Conservation (phyloP, 2,888 invertebrate species). For the Aromia moschata region DNA sequence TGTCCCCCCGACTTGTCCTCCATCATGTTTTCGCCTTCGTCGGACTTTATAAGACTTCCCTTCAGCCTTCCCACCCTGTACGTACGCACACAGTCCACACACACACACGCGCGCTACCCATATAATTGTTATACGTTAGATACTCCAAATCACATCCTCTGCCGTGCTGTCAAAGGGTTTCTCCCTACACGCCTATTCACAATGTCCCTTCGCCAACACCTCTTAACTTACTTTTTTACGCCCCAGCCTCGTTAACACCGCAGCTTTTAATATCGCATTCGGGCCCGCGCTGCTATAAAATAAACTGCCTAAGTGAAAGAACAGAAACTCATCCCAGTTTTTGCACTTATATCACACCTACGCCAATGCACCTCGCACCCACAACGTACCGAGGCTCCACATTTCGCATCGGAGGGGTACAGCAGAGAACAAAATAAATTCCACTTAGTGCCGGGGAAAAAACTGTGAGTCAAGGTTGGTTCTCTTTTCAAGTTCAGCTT, state of each 20-base stretch:
- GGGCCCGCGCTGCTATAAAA: slow-evolving; percentile 16
- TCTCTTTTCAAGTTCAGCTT: too few relatives aligned
- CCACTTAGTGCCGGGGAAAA: not conserved
- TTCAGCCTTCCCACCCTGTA: slow-evolving; percentile 20
- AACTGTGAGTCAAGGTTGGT: too few relatives aligned
- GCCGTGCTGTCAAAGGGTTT: slow-evolving; percentile 48
- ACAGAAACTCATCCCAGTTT: slow-evolving; percentile 19
- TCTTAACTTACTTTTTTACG: slow-evolving; percentile 52
- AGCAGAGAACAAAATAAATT: slow-evolving; percentile 4
- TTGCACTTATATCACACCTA: slow-evolving; percentile 24
- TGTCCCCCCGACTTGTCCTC: too few relatives aligned
- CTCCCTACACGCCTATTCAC: slow-evolving; percentile 34
- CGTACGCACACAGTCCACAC: too few relatives aligned
- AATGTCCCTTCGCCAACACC: slow-evolving; percentile 38
- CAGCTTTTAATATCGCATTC: slow-evolving; percentile 46
- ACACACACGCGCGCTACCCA: slow-evolving; percentile 40
- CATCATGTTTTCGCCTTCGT: not conserved
- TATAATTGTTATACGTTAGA: slow-evolving; percentile 50
- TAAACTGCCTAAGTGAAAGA: slow-evolving; percentile 28
- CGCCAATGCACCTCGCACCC: slow-evolving; percentile 10
- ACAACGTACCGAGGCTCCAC: slow-evolving; percentile 1
- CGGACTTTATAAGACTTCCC: not conserved
- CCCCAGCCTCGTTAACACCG: slow-evolving; percentile 49
- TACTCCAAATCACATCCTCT: slow-evolving; percentile 51
- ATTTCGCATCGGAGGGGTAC: slow-evolving; percentile 1